A percentile compares a stretch with the other conserved stretches of the same genome.
phyloP scores from a whole-genome alignment of 30 jellyfish, hydroid and myxozoan genomes.

The Cassiopea andromeda region DNA sequence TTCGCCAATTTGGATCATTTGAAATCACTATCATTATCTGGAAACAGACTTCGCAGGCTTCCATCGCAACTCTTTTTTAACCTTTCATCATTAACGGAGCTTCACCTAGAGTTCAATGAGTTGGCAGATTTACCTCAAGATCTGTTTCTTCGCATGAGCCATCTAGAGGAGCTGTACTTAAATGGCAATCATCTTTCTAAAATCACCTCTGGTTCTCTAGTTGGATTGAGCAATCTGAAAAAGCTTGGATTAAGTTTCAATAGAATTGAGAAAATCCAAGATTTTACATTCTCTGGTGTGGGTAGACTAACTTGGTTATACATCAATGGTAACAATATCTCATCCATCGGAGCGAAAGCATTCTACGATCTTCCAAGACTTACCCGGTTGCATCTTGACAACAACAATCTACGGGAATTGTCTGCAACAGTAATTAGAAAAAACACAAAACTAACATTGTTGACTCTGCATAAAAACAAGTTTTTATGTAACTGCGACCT shows the following conservation, averaged over 20 bases:
- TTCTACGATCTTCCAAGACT: constrained; percentile 65
- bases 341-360: constrained; percentile 63
- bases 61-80: constrained; percentile 66
- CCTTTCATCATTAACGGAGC: constrained; percentile 79
- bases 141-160: constrained; percentile 42
- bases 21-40: constrained; percentile 80
- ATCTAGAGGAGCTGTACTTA: constrained; percentile 59
- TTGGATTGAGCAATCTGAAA: constrained; percentile 49
- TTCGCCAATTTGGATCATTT: constrained; percentile 52
- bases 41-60: constrained; percentile 61
- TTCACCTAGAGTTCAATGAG: constrained; percentile 78
- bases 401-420: constrained; percentile 72
- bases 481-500: constrained; percentile 83
- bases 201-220: constrained; percentile 15
- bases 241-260: constrained; percentile 77
- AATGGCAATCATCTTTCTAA: constrained; percentile 68
- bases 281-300: constrained; percentile 59
- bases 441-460: constrained; percentile 40
- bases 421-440: constrained; percentile 32
- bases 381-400: constrained; percentile 75
- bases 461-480: constrained; percentile 83
- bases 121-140: constrained; percentile 62
- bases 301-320: constrained; percentile 50
- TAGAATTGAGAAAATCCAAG: constrained; percentile 46
- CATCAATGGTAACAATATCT: constrained; percentile 71